Evolutionary conservation across 2,888 invertebrate species (phyloP).

Genomic region (Drosophila ustulata): DNA sequence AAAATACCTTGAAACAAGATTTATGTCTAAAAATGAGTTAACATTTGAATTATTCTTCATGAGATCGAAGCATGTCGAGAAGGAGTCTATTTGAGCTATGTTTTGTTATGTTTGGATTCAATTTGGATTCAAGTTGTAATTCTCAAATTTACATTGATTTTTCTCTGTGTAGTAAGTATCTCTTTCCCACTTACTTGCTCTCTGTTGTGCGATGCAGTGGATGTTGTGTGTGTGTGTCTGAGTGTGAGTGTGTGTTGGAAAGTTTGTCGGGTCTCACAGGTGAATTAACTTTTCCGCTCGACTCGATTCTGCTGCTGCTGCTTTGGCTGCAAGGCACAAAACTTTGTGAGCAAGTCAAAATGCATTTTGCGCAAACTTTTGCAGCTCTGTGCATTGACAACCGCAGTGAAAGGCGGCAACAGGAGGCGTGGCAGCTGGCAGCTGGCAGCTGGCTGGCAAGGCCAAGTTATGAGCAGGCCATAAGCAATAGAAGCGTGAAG

Average conservation of each 20-base stretch:
- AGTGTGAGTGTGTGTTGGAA: constrained; percentile 50
- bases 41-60: too few species aligned
- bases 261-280: constrained; percentile 79
- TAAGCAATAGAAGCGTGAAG: constrained; percentile 30
- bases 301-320: constrained; percentile 47
- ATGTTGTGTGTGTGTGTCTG: background rate
- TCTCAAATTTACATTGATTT: too few species aligned
- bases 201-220: background rate
- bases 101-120: too few species aligned
- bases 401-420: constrained; percentile 50
- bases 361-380: constrained; percentile 72
- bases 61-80: too few species aligned
- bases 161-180: background rate
- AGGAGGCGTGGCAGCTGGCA: constrained; percentile 44
- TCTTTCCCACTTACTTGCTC: background rate
- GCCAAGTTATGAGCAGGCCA: constrained; percentile 37
- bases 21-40: too few species aligned
- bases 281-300: constrained; percentile 78
- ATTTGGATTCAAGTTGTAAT: too few species aligned
- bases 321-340: constrained; percentile 53
- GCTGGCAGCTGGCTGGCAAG: constrained; percentile 41
- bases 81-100: too few species aligned
- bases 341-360: constrained; percentile 72
- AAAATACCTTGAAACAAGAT: too few species aligned
- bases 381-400: constrained; percentile 68